Conservation (phyloP, 2,113 vertebrate genomes). For the Microcebus griseorufus region DNA sequence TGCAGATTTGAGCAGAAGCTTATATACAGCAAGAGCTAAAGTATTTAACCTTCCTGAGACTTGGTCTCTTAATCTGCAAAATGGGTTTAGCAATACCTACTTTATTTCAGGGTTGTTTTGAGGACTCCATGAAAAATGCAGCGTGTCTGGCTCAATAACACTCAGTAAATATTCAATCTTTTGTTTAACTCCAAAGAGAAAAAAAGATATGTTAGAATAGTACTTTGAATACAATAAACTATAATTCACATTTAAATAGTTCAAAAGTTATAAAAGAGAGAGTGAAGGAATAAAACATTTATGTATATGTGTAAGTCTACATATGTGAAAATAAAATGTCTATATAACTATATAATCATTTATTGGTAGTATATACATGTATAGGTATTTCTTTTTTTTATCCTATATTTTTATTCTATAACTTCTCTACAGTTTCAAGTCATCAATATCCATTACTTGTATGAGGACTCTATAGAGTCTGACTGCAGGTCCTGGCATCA, state of each 20-base stretch:
- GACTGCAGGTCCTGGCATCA: background rate
- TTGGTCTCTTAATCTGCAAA: slow-evolving; percentile 5
- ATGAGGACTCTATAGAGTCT: background rate
- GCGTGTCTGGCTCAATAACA: background rate
- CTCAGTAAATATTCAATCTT: background rate
- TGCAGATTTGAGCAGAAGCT: slow-evolving; percentile 11
- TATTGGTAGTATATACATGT: background rate
- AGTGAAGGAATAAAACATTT: background rate
- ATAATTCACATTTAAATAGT: background rate
- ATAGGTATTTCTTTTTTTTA: background rate
- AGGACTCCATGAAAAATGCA: background rate
- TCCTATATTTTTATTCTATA: background rate
- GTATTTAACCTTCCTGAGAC: background rate
- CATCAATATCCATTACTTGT: background rate
- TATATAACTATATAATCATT: background rate
- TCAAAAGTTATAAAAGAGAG: background rate
- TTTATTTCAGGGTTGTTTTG: background rate
- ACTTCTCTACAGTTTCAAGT: background rate
- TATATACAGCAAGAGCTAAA: background rate
- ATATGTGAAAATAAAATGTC: background rate
- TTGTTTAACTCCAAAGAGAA: background rate
- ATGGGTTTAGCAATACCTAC: background rate
- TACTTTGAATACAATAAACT: background rate
- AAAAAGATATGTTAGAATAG: background rate
- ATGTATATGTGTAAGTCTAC: background rate